phyloP scores from a whole-genome alignment of 2,888 invertebrate genomes.

The Parelbella ahira region DNA sequence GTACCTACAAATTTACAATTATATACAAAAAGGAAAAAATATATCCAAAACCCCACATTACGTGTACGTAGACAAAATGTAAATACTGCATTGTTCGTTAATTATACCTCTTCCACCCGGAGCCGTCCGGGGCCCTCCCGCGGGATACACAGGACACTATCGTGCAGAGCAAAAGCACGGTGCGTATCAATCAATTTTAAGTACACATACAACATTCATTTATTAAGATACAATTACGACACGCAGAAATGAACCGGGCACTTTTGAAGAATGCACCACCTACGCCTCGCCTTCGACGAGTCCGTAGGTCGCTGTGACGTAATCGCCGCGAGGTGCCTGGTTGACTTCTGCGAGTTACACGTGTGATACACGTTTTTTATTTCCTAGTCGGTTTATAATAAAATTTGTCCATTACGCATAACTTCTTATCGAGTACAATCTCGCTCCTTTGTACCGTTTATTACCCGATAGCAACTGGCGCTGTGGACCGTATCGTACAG shows the following conservation, averaged over 20 bases:
- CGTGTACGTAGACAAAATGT: slow-evolving; percentile 52
- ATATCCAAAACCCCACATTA: slow-evolving; percentile 63
- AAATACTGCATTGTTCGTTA: slow-evolving; percentile 64
- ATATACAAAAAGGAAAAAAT: slow-evolving; percentile 69
- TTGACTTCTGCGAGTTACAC: no score
- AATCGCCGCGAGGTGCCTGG: no score
- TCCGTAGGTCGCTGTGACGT: no score
- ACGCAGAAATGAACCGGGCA: no score
- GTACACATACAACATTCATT: slow-evolving; percentile 30
- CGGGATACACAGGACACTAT: slow-evolving; percentile 42
- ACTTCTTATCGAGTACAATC: no score
- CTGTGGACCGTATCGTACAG: slow-evolving; percentile 24
- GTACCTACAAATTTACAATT: slow-evolving; percentile 73
- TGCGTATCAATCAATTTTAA: slow-evolving; percentile 42
- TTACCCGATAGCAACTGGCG: slow-evolving; percentile 9
- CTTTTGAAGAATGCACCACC: no score
- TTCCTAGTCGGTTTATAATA: slow-evolving; percentile 5
- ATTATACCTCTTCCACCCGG: slow-evolving; percentile 46
- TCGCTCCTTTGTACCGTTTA: slow-evolving; percentile 3
- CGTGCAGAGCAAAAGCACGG: slow-evolving; percentile 66
- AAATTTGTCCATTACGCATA: slow-evolving; percentile 2
- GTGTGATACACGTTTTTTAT: not conserved
- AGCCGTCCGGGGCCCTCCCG: no score
- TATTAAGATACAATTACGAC: slow-evolving; percentile 46
- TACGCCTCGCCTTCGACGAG: no score